Evolutionary conservation across 2,113 vertebrate genomes (phyloP).

Genomic region (Apteryx mantelli): DNA sequence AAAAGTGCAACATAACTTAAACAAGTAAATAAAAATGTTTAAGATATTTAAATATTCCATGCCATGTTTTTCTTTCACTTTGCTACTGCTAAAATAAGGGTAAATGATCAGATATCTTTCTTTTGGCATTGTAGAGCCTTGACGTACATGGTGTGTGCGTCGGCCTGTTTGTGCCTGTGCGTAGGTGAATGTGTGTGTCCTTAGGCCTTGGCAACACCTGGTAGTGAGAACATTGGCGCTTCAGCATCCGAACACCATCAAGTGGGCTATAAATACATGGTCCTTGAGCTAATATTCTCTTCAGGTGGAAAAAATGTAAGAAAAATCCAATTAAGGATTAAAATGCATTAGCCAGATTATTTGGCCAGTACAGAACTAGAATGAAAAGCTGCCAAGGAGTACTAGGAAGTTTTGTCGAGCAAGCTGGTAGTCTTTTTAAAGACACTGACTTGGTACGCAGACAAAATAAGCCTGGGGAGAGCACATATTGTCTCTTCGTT

Average conservation of each 20-base stretch:
- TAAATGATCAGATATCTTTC: not conserved
- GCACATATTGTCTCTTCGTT: not conserved
- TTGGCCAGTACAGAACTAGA: not conserved
- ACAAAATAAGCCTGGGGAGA: not conserved
- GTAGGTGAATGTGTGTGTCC: not conserved
- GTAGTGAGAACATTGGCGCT: not conserved
- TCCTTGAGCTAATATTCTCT: not conserved
- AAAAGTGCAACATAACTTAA: not conserved
- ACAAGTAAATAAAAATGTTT: not conserved
- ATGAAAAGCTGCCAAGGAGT: not conserved
- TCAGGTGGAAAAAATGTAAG: not conserved
- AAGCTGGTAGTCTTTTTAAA: not conserved
- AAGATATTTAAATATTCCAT: not conserved
- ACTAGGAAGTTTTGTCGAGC: not conserved
- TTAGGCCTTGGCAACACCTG: not conserved
- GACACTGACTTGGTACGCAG: not conserved
- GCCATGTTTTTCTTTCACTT: not conserved
- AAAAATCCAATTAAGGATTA: not conserved
- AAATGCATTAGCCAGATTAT: slow-evolving; percentile 6
- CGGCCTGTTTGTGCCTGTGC: fast-evolving
- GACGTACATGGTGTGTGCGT: fast-evolving
- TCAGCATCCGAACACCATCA: not conserved
- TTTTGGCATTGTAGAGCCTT: not conserved
- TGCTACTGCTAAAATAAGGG: not conserved
- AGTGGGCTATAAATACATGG: not conserved